Base-by-base conservation (phyloP, 1,140 invertebrate genomes). In the Trichonephila inaurata region DNA sequence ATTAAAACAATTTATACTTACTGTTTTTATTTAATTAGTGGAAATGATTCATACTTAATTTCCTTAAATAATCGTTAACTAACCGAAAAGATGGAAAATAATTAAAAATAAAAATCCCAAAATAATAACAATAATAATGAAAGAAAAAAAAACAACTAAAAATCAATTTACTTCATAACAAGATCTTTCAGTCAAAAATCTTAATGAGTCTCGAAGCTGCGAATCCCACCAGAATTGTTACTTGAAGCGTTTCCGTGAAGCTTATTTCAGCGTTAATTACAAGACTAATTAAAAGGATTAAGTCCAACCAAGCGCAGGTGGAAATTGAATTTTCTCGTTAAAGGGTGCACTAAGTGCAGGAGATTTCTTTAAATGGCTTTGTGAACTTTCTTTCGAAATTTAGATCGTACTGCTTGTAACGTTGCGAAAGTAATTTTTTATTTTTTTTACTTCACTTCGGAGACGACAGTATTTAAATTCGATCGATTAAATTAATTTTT, bases 321-420 rank as follows among this genome's bases (percentile, higher is more conserved):
- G 89, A 90, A 90, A 90, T 90, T 90, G 69, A 90, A 90, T 90
- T 90, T 90, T 90, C 89, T 90, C 89, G 81, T 90, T 90, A 90
- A 90, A 81, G 89, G 21, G 61, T n/a, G 12, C n/a, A 4, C 40
- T 16, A 24, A 66, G 61, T 44, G 87, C 69, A 21, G 44, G 64
- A 0, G 85, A 28, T 87, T 87, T 87, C 85, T 87, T 87, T 87
- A 87, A 87, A 87, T 87, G 72, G 14, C 24, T 51, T 51, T 28
- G 85, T 62, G n/a, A 33, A 87, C 85, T 40, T 40, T 40, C 72
- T 77, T 19, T 24, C 16, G 18, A 77, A 40, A 40, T 4, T 77
- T 16, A 77, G 72, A 18, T 77, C 28, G 33, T 16, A 72, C 14
- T 72, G 10, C 33, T 40, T 40, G 24, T 10, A 77, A 77, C 3